Evolutionary conservation across 2,113 vertebrate species (phyloP).

Genomic region (Cochlearius cochlearius): DNA sequence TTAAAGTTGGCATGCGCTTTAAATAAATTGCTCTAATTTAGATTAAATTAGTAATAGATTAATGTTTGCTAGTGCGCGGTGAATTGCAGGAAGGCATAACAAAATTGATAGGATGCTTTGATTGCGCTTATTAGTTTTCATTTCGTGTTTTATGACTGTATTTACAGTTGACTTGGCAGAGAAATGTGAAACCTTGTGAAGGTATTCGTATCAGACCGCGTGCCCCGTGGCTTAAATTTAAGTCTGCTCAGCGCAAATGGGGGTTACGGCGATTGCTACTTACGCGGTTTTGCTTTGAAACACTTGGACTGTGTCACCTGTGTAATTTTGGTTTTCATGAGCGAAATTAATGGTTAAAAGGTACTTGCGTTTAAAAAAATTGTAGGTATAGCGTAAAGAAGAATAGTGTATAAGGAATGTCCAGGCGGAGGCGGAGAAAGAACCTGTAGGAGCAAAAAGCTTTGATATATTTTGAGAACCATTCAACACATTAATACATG

Average conservation of each 20-base stretch:
- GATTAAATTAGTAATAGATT: slow-evolving; percentile 38
- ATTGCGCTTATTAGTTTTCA: slow-evolving; percentile 17
- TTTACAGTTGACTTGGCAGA: slow-evolving; percentile 51
- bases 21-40: slow-evolving; percentile 43
- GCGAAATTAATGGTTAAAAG: not conserved
- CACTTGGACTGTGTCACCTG: not conserved
- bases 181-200: not conserved
- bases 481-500: accelerated
- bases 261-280: not conserved
- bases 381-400: not conserved
- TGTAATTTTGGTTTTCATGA: not conserved
- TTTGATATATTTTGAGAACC: not conserved
- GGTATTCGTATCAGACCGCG: accelerated
- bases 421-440: not conserved
- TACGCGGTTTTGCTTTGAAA: not conserved
- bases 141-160: slow-evolving; percentile 29
- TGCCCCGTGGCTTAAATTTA: not conserved
- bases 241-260: not conserved
- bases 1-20: not conserved
- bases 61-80: not conserved
- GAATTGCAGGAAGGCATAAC: slow-evolving; percentile 22
- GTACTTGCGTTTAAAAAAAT: not conserved
- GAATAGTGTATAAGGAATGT: accelerated
- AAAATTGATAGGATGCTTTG: slow-evolving; percentile 13
- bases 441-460: not conserved